Conservation (phyloP, 2,888 invertebrate genomes). For the Chaetoderma sp. region DNA sequence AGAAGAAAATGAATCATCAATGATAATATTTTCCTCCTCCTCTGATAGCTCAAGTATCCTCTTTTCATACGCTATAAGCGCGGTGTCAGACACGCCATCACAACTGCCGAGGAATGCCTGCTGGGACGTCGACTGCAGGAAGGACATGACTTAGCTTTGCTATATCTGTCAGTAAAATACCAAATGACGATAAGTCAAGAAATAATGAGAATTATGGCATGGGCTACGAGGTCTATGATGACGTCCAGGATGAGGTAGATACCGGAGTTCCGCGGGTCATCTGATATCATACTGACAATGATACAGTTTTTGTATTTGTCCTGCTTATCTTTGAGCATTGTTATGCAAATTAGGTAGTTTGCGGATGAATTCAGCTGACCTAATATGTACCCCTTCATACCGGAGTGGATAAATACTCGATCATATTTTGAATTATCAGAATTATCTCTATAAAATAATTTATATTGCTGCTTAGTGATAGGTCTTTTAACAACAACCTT, state of each 20-base stretch:
- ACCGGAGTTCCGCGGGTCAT: background rate
- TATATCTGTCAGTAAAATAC: background rate
- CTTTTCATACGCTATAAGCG: too few relatives aligned
- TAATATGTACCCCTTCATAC: background rate
- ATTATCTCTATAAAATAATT: background rate
- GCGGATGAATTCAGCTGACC: background rate
- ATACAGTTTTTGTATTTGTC: background rate
- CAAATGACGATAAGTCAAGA: background rate
- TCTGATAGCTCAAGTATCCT: too few relatives aligned
- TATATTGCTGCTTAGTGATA: background rate
- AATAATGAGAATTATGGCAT: background rate
- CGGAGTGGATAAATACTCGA: background rate
- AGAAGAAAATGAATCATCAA: too few relatives aligned
- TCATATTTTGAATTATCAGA: background rate
- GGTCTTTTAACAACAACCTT: background rate
- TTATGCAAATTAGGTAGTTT: background rate
- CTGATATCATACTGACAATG: background rate
- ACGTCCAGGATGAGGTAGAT: background rate
- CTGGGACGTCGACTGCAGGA: background rate
- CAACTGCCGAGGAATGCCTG: too few relatives aligned
- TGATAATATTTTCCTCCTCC: too few relatives aligned
- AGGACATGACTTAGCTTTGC: background rate
- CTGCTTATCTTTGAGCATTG: background rate
- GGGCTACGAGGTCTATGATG: background rate
- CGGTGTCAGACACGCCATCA: too few relatives aligned